A percentile compares a stretch with the other conserved stretches of the same genome.
These are phyloP conservation scores for Monodelphis domestica DNA, from an alignment of 2,797 vertebrate species.

Conservation along the genomic window DNA sequence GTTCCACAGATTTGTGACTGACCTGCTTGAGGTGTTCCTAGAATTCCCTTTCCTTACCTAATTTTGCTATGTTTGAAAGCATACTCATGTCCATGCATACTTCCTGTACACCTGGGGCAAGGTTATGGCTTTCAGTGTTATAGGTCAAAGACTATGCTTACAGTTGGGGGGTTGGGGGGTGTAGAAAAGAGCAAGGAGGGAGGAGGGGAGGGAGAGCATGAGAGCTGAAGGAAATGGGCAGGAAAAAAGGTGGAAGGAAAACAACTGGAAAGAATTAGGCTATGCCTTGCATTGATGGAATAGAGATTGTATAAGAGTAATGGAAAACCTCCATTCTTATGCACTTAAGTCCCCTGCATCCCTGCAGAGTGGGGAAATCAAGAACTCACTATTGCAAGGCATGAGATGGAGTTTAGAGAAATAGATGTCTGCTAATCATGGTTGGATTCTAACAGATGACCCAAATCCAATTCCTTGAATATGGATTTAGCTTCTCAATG, in stretches of 20 bases:
- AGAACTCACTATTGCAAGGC: slow-evolving; percentile 60
- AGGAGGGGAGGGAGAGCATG: slow-evolving; percentile 58
- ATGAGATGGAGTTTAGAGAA: slow-evolving; percentile 51
- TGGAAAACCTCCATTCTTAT: slow-evolving; percentile 57
- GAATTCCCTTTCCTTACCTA: background rate
- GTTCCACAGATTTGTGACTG: background rate
- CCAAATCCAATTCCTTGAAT: slow-evolving; percentile 27
- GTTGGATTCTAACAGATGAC: background rate
- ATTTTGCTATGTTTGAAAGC: background rate
- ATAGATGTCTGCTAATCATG: background rate
- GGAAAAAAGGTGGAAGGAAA: background rate
- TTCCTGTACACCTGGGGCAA: background rate
- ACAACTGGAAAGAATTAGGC: slow-evolving; percentile 68
- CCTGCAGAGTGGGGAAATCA: slow-evolving; percentile 40
- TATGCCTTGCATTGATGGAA: slow-evolving; percentile 60
- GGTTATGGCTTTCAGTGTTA: background rate
- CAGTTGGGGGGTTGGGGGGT: background rate
- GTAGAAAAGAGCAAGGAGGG: background rate
- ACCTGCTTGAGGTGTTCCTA: background rate
- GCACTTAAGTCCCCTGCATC: slow-evolving; percentile 48
- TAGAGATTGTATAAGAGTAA: slow-evolving; percentile 44
- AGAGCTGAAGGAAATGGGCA: slow-evolving; percentile 6
- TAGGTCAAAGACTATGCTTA: slow-evolving; percentile 30
- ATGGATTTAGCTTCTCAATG: slow-evolving; percentile 14
- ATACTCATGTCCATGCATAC: background rate